Base-by-base conservation (phyloP, 2,888 invertebrate species). In the Bugula neritina region DNA sequence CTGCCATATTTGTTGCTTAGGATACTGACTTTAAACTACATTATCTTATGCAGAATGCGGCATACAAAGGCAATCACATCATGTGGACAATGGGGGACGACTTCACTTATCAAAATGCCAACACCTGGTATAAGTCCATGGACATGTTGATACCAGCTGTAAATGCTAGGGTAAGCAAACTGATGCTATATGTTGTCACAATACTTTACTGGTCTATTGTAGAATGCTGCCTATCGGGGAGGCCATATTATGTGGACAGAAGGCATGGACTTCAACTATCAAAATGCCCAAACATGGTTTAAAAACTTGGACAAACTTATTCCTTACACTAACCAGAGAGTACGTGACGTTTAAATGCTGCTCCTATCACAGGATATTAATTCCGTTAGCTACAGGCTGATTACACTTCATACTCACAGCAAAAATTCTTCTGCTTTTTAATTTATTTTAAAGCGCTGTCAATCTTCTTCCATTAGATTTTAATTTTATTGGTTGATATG, bases 211-310 rank as follows among this genome's bases (percentile, higher is more conserved):
- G 17, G 10, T 63, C 10, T 63, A 13, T 63, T 63, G 21, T 70
- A 70, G 70, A 29, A 43, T 25, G 25, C 23, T 2, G 21, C 52
- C 2, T 54, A 29, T 43, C 10, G 70, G 43, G 70, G 70, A 0
- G 89, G 90, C 77, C 91, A 94, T 80, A 86, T 93, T 0, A 81
- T 87, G 78, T 86, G 94, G 72, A 92, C 94, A 0, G 94, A 94
- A 94, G 95, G 95, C 0, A 91, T 90, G 35, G 94, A 95, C 85
- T 95, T 95, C 81, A 90, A 91, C 10, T 95, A 92, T 81, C 90
- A 90, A 80, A 89, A 91, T 78, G 93, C 94, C 0, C 86, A 88
- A 74, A 88, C 89, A 83, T 92, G 91, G 89, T 95, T 89, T 84
- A 88, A 87, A 74, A 94, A 93, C 82, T 84, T 94, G 83, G 94